Conservation (phyloP, 2,113 vertebrate genomes). For the Anguilla rostrata region DNA sequence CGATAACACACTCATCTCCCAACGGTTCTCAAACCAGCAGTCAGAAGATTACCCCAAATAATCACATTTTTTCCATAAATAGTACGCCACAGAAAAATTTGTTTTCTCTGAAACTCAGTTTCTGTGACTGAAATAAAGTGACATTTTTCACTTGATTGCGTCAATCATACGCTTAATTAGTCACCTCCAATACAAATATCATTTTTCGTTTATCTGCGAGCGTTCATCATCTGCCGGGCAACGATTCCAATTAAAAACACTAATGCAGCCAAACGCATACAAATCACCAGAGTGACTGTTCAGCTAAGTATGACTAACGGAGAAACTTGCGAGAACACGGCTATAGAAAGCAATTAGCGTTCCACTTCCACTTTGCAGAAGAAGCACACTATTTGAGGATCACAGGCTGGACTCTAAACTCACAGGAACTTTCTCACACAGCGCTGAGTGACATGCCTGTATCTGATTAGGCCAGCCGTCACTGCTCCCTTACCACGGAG, state of each 20-base stretch:
- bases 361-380: no score
- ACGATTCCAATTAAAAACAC: neutral
- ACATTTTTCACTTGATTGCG: neutral
- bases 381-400: no score
- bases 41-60: neutral
- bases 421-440: neutral
- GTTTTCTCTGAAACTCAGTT: neutral
- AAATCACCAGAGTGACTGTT: no score
- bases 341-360: no score
- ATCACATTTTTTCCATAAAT: neutral
- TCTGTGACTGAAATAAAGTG: neutral
- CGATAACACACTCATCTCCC: neutral
- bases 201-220: conserved; percentile 22
- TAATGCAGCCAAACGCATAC: no score
- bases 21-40: neutral
- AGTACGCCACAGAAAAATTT: neutral
- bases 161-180: neutral
- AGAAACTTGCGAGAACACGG: no score
- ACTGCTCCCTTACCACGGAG: neutral
- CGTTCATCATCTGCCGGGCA: neutral
- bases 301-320: no score
- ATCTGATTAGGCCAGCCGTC: neutral
- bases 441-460: neutral
- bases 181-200: neutral
- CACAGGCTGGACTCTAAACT: neutral